phyloP scores from a whole-genome alignment of 2,888 invertebrate species.

The Xanthorhoe spadicearia region DNA sequence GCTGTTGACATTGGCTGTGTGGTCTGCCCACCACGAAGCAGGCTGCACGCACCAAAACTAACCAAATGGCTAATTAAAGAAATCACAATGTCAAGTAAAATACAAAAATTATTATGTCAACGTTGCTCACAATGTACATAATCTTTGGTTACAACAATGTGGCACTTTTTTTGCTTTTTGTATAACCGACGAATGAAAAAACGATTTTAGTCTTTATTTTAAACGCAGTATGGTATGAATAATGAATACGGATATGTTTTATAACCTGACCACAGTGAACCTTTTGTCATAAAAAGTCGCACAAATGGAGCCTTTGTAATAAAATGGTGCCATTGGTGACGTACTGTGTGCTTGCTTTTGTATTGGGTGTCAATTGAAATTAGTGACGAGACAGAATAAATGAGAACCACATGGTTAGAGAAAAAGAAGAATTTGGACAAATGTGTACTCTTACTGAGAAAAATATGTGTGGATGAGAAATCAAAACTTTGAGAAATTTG shows the following conservation, averaged over 20 bases:
- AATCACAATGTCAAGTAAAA: slow-evolving; percentile 22
- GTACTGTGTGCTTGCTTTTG: slow-evolving; percentile 33
- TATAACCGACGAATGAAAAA: not conserved
- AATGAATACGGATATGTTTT: slow-evolving; percentile 40
- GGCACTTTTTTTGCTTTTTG: not conserved
- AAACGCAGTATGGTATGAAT: not conserved
- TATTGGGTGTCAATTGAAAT: slow-evolving; percentile 23
- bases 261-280: slow-evolving; percentile 49
- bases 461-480: too few relatives aligned
- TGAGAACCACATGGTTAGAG: slow-evolving; percentile 4
- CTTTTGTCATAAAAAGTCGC: slow-evolving; percentile 50
- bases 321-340: slow-evolving; percentile 34
- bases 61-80: slow-evolving; percentile 35
- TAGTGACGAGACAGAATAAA: slow-evolving; percentile 4
- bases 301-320: slow-evolving; percentile 55
- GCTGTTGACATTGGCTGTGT: slow-evolving; percentile 34
- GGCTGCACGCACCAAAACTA: slow-evolving; percentile 8
- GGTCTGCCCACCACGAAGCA: slow-evolving; percentile 25
- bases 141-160: slow-evolving; percentile 17
- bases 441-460: not conserved
- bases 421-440: not conserved
- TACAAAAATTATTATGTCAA: slow-evolving; percentile 29
- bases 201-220: not conserved
- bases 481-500: too few relatives aligned
- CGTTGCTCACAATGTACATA: not conserved